Percentiles rank a stretch among this genome's conserved stretches.
phyloP scores from a whole-genome alignment of 2,797 vertebrate species.

The Florisuga fusca region DNA sequence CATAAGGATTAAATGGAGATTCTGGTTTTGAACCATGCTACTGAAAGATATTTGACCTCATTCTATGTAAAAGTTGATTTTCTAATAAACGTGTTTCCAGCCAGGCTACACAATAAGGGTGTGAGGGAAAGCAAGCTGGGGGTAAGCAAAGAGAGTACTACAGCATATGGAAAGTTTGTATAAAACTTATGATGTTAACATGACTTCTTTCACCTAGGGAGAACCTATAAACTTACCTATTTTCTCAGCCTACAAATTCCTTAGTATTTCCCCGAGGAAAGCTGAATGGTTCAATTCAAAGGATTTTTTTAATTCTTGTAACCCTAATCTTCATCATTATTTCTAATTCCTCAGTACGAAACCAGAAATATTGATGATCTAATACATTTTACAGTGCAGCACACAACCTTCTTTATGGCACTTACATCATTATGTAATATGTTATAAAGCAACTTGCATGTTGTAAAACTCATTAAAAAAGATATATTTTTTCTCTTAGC shows the following conservation, averaged over 20 bases:
- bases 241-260: constrained; percentile 79
- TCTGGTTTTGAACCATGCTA: constrained; percentile 29
- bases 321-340: constrained; percentile 82
- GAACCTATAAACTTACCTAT: constrained; percentile 75
- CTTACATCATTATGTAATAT: constrained; percentile 81
- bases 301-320: constrained; percentile 79
- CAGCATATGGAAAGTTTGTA: constrained; percentile 75
- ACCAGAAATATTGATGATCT: constrained; percentile 82
- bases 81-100: constrained; percentile 61
- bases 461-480: constrained; percentile 82
- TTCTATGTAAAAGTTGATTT: constrained; percentile 37
- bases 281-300: constrained; percentile 79
- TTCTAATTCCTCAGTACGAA: constrained; percentile 80
- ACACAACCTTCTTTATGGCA: constrained; percentile 78
- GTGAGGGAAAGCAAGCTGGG: constrained; percentile 42
- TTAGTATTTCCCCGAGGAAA: constrained; percentile 70
- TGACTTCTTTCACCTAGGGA: constrained; percentile 79
- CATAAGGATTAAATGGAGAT: constrained; percentile 33
- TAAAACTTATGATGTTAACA: constrained; percentile 79
- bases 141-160: constrained; percentile 8
- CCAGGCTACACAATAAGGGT: constrained; percentile 31
- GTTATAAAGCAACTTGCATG: constrained; percentile 80
- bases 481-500: constrained; percentile 76
- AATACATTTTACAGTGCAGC: constrained; percentile 78
- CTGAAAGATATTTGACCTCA: constrained; percentile 45